Conservation (phyloP, 2,888 invertebrate genomes). For the Agrotis ipsilon region DNA sequence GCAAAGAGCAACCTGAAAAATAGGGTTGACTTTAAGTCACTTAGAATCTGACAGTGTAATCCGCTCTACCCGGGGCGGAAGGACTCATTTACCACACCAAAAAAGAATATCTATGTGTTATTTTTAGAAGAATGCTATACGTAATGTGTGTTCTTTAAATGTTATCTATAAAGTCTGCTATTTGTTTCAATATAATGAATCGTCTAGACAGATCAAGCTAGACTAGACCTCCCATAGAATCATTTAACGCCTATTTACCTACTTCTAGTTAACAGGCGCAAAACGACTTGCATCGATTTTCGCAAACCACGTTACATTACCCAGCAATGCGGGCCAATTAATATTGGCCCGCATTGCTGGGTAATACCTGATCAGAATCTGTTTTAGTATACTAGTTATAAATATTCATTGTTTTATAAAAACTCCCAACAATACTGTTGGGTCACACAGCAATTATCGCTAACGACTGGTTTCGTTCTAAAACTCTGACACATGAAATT, state of each 20-base stretch:
- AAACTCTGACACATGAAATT: slow-evolving; percentile 71
- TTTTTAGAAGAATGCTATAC: background rate
- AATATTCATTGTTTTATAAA: slow-evolving; percentile 43
- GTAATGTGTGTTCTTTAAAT: background rate
- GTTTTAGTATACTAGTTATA: slow-evolving; percentile 23
- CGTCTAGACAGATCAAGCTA: slow-evolving; percentile 8
- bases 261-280: slow-evolving; percentile 2
- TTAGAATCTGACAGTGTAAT: too few relatives aligned
- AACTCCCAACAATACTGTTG: slow-evolving; percentile 60
- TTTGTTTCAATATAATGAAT: slow-evolving; percentile 19
- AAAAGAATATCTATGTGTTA: too few relatives aligned
- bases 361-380: slow-evolving; percentile 31
- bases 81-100: too few relatives aligned
- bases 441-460: slow-evolving; percentile 63
- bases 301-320: slow-evolving; percentile 1
- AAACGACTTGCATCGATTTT: slow-evolving; percentile 4
- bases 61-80: too few relatives aligned
- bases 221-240: background rate
- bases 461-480: slow-evolving; percentile 64
- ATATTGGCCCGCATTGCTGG: too few relatives aligned
- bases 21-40: too few relatives aligned
- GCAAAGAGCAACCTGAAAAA: too few relatives aligned
- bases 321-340: slow-evolving; percentile 18
- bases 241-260: background rate
- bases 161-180: background rate